Evolutionary conservation across 2,113 vertebrate species (phyloP), one percentile per base, ranked within the genome.

Genomic region (Lepus timidus): DNA sequence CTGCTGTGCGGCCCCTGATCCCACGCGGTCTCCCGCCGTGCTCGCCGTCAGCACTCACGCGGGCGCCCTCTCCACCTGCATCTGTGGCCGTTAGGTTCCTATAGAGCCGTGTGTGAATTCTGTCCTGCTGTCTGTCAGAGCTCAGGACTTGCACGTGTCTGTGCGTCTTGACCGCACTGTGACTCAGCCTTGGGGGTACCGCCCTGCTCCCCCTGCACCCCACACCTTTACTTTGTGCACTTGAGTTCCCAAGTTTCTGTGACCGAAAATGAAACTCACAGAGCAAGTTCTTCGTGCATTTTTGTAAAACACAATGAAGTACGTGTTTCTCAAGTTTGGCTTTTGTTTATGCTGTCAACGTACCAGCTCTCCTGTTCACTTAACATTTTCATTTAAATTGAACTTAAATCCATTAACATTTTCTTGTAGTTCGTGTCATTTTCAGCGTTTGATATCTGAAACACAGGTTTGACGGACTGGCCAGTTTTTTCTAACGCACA

Each of bases 131-230:
- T 65, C 33, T 16, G 10, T 4, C 4, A 36, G 14, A 80, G 20
- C 58, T 44, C 0, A 25, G 33, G 36, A 4, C 0, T 3, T 4
- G 8, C 7, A 0, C 9, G 36, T 19, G 11, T n/a, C 62, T 14
- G 5, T 51, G 67, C 10, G 10, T 75, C 29, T 23, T 9, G 8
- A 9, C 33, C 58, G 29, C 12, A 1, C 6, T 49, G 19, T 44
- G 20, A 13, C 22, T 12, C 29, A 68, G 27, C 14, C 49, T 49
- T 8, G 0, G 44, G 33, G 65, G 85, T 14, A 52, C 22, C 0
- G 0, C 20, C 6, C 39, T 6, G 4, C 39, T 44, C 39, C 39
- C 39, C 44, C 44, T 44, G 44, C 44, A 7, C 44, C 44, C 44
- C 44, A 36, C 44, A 44, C 44, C 44, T 44, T 44, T 7, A 44